These are phyloP conservation scores for Subanguina moxae DNA, from an alignment of 1,140 invertebrate genomes.

Conservation along the genomic window DNA sequence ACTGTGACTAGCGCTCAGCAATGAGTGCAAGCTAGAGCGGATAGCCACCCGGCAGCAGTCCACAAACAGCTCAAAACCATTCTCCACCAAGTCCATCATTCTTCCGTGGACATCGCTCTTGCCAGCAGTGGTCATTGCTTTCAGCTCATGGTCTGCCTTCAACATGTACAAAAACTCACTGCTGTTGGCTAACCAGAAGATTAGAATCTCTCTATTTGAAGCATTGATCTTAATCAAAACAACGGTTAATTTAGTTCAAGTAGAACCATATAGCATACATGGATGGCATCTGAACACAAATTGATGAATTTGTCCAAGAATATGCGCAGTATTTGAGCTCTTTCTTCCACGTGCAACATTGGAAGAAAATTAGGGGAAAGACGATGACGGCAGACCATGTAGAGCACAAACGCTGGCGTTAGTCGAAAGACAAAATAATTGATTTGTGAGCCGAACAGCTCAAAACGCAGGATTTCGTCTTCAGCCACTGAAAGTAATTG, in stretches of 20 bases:
- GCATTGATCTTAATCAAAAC: constrained; percentile 27
- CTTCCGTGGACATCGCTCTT: neutral
- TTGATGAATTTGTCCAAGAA: constrained; percentile 34
- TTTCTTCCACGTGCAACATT: constrained; percentile 23
- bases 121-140: constrained; percentile 11
- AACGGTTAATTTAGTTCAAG: neutral
- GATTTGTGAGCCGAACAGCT: constrained; percentile 8
- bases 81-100: constrained; percentile 27
- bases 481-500: constrained; percentile 2
- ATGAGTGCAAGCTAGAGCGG: constrained; percentile 4
- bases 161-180: constrained; percentile 49
- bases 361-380: constrained; percentile 37
- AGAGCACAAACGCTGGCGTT: constrained; percentile 53
- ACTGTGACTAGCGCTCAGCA: constrained; percentile 8
- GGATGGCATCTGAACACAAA: constrained; percentile 22
- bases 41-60: constrained; percentile 21
- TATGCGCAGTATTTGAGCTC: constrained; percentile 10
- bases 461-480: neutral
- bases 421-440: constrained; percentile 25
- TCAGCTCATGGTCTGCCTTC: constrained; percentile 39
- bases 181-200: constrained; percentile 53
- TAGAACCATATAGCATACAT: constrained; percentile 11
- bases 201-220: constrained; percentile 20
- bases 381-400: constrained; percentile 47
- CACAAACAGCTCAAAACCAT: constrained; percentile 38